Conservation (phyloP, 2,888 invertebrate species). For the Stratiomys singularior region DNA sequence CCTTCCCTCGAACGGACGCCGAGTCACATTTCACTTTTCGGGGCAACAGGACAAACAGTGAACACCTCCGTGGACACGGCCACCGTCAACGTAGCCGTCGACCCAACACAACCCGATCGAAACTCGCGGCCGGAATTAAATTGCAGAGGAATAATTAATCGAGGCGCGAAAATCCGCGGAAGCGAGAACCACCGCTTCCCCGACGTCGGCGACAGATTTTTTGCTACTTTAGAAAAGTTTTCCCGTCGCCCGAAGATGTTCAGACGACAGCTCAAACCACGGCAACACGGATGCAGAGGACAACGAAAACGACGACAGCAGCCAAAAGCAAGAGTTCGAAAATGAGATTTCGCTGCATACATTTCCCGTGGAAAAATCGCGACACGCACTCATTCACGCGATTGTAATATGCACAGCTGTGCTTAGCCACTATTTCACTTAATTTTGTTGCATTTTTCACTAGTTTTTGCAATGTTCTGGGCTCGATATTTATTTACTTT, state of each 20-base stretch:
- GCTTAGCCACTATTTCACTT: slow-evolving; percentile 49
- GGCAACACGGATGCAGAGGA: slow-evolving; percentile 42
- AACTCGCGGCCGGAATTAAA: neutral
- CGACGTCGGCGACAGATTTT: neutral
- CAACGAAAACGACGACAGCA: slow-evolving; percentile 34
- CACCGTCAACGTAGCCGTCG: slow-evolving; percentile 17
- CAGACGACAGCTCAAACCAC: slow-evolving; percentile 35
- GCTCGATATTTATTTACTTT: slow-evolving; percentile 50
- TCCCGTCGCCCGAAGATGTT: neutral
- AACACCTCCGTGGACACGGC: slow-evolving; percentile 8
- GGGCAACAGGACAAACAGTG: slow-evolving; percentile 12
- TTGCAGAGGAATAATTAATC: neutral
- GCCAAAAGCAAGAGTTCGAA: slow-evolving; percentile 25
- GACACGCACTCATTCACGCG: slow-evolving; percentile 47
- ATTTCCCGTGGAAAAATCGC: slow-evolving; percentile 48
- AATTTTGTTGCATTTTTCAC: slow-evolving; percentile 48
- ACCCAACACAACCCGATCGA: neutral
- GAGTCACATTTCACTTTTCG: slow-evolving; percentile 20
- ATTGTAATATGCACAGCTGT: slow-evolving; percentile 46
- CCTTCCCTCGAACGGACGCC: slow-evolving; percentile 13
- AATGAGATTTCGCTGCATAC: slow-evolving; percentile 46
- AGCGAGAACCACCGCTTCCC: neutral
- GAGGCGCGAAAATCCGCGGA: slow-evolving; percentile 6
- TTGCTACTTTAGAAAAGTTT: slow-evolving; percentile 15
- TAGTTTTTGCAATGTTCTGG: slow-evolving; percentile 45